Percentiles rank a stretch among this genome's conserved stretches.
phyloP scores from a whole-genome alignment of 2,888 invertebrate species.

The Philaethria dido region DNA sequence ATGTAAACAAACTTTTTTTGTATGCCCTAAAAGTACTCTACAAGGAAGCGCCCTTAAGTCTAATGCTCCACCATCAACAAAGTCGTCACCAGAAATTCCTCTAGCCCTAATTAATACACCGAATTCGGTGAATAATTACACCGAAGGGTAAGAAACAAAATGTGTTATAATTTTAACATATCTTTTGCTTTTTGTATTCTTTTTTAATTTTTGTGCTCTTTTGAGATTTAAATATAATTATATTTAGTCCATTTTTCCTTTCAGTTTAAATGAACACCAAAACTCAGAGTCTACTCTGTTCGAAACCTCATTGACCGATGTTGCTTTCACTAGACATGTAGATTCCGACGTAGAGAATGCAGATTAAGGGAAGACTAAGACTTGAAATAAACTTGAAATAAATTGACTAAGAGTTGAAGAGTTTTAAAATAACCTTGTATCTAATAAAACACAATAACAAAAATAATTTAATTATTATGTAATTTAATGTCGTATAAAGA shows the following conservation, averaged over 20 bases:
- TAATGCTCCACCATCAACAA: background rate
- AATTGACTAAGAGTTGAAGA: no score
- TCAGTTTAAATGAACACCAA: slow-evolving; percentile 5
- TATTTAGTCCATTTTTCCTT: background rate
- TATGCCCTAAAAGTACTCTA: background rate
- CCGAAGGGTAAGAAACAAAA: slow-evolving; percentile 2
- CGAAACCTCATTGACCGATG: background rate
- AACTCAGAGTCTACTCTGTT: background rate
- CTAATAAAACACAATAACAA: no score
- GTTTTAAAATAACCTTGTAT: no score
- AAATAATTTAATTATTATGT: no score
- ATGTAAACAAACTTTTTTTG: no score
- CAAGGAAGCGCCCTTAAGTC: background rate
- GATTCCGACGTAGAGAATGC: slow-evolving; percentile 13
- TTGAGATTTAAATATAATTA: background rate
- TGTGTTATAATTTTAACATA: background rate
- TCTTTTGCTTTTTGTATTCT: background rate
- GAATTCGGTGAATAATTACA: no score
- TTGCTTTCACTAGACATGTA: background rate
- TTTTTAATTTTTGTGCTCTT: background rate
- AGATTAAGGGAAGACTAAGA: no score
- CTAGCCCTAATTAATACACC: background rate
- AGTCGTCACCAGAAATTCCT: background rate
- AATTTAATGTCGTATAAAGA: no score
- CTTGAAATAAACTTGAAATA: no score